phyloP scores from a whole-genome alignment of 2,888 invertebrate genomes.

The Galeruca laticollis region DNA sequence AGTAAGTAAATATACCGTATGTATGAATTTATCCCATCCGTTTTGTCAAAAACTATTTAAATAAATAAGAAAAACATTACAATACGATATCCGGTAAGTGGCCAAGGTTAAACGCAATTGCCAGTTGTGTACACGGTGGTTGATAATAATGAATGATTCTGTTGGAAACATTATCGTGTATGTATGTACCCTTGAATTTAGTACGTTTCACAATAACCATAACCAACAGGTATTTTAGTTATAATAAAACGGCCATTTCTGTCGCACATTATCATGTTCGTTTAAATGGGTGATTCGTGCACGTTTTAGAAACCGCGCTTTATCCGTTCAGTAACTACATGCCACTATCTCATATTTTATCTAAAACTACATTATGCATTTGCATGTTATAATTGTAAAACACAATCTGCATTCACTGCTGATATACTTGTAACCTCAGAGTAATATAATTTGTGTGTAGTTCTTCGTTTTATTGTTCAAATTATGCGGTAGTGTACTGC shows the following conservation, averaged over 20 bases:
- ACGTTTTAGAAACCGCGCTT: conserved; percentile 47
- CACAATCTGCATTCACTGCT: conserved; percentile 39
- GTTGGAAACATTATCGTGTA: not conserved
- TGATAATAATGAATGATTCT: not conserved
- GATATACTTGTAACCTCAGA: conserved; percentile 32
- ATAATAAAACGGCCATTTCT: conserved; percentile 27
- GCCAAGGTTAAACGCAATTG: not conserved
- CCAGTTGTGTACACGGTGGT: not conserved
- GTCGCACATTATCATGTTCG: conserved; percentile 27
- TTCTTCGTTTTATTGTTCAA: conserved; percentile 26
- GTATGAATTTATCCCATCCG: too few relatives aligned
- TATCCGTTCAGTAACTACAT: conserved; percentile 44
- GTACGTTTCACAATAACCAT: conserved; percentile 14
- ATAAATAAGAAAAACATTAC: too few relatives aligned
- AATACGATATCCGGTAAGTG: not conserved
- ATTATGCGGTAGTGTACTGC: conserved; percentile 13
- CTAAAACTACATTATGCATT: conserved; percentile 40
- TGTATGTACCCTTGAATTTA: conserved; percentile 4
- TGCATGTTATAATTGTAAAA: conserved; percentile 44
- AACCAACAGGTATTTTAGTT: conserved; percentile 31
- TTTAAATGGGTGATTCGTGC: conserved; percentile 50
- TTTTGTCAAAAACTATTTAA: too few relatives aligned
- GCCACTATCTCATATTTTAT: conserved; percentile 41
- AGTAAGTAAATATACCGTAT: too few relatives aligned
- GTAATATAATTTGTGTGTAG: conserved; percentile 21